phyloP scores from a whole-genome alignment of 1,140 invertebrate genomes.

The Popillia japonica region DNA sequence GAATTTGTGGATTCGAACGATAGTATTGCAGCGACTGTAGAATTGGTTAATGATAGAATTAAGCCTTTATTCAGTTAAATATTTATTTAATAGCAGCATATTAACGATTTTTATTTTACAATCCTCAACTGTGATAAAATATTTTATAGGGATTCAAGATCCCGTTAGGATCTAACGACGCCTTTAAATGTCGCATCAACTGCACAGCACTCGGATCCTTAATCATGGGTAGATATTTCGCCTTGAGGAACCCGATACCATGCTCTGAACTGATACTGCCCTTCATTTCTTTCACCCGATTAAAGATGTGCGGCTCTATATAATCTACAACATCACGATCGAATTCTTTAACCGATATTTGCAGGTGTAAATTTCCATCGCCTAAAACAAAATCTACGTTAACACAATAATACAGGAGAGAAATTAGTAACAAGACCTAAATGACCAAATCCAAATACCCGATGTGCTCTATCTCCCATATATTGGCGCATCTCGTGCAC shows the following conservation, averaged over 20 bases:
- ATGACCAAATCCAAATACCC: slow-evolving; percentile 90
- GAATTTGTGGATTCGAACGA: slow-evolving; percentile 33
- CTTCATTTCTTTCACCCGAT: slow-evolving; percentile 77
- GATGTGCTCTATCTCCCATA: slow-evolving; percentile 64
- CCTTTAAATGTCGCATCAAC: slow-evolving; percentile 86
- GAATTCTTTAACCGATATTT: too few relatives aligned
- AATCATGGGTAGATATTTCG: slow-evolving; percentile 82
- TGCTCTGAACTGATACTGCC: slow-evolving; percentile 97
- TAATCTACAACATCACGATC: too few relatives aligned
- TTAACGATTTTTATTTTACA: too few relatives aligned
- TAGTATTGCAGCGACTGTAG: not conserved
- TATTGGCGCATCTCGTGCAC: slow-evolving; percentile 76
- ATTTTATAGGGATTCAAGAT: slow-evolving; percentile 98
- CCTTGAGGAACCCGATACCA: slow-evolving; percentile 91
- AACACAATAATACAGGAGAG: not conserved
- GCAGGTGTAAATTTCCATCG: too few relatives aligned
- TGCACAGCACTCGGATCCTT: slow-evolving; percentile 77
- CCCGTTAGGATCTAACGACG: slow-evolving; percentile 86
- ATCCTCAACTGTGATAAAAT: slow-evolving; percentile 39
- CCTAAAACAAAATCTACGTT: slow-evolving; percentile 64
- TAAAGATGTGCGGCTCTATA: slow-evolving; percentile 89
- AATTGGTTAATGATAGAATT: not conserved
- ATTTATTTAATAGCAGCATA: not conserved
- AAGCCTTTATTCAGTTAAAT: slow-evolving; percentile 11
- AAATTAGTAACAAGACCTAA: slow-evolving; percentile 70